phyloP scores from a whole-genome alignment of 2,797 vertebrate species.

The Sebastes iracundus region DNA sequence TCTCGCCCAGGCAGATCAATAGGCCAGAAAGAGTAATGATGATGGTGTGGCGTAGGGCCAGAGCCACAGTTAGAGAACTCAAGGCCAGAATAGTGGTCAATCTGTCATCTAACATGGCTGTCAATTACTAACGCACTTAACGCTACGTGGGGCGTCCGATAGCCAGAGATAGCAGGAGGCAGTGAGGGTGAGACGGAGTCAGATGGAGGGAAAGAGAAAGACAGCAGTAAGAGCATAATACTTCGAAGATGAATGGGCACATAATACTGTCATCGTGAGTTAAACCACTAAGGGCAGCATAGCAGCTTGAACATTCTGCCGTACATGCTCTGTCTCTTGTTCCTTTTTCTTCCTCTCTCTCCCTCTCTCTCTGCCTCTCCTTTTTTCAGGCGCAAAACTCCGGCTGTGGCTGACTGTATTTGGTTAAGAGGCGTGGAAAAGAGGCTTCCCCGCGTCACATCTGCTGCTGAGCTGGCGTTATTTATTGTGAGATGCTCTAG shows the following conservation, averaged over 20 bases:
- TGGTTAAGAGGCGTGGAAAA: slow-evolving; percentile 74
- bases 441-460: slow-evolving; percentile 69
- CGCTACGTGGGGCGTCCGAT: slow-evolving; percentile 45
- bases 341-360: slow-evolving; percentile 2
- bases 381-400: slow-evolving; percentile 51
- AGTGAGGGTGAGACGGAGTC: slow-evolving; percentile 34
- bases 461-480: slow-evolving; percentile 73
- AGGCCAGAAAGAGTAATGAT: slow-evolving; percentile 73
- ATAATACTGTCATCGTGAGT: slow-evolving; percentile 79
- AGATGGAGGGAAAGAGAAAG: slow-evolving; percentile 47
- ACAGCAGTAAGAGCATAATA: slow-evolving; percentile 62
- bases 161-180: slow-evolving; percentile 58
- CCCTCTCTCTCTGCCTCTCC: neutral
- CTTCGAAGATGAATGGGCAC: slow-evolving; percentile 77
- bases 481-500: slow-evolving; percentile 76
- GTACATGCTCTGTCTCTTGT: slow-evolving; percentile 43
- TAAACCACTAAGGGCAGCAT: slow-evolving; percentile 65
- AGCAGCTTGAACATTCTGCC: slow-evolving; percentile 63
- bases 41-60: slow-evolving; percentile 68
- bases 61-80: slow-evolving; percentile 62
- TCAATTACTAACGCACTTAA: slow-evolving; percentile 78
- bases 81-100: slow-evolving; percentile 72
- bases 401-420: slow-evolving; percentile 62
- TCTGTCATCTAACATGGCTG: slow-evolving; percentile 76
- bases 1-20: slow-evolving; percentile 78